phyloP scores from a whole-genome alignment of 92 coral and sea anemone species.

The Chrysogorgia sp. region DNA sequence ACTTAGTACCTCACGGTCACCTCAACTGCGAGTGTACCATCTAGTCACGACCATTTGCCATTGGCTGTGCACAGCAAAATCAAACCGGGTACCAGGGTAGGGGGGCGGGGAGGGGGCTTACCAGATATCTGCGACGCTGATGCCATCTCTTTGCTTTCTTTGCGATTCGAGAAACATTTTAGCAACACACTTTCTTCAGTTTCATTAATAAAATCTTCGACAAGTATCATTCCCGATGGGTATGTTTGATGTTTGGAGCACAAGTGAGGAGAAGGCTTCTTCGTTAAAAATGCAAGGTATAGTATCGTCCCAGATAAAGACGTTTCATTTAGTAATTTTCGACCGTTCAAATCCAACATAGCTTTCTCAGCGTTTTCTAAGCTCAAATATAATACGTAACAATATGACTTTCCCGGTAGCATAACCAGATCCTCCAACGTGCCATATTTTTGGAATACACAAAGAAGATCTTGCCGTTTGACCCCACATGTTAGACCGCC shows the following conservation, averaged over 20 bases:
- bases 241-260: slow-evolving; percentile 24
- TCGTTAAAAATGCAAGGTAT: slow-evolving; percentile 70
- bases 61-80: no score
- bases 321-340: slow-evolving; percentile 57
- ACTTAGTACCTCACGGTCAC: no score
- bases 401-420: slow-evolving; percentile 89
- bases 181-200: slow-evolving; percentile 72
- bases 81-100: no score
- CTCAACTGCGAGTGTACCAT: no score
- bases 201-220: slow-evolving; percentile 74
- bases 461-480: slow-evolving; percentile 65
- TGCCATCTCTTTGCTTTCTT: slow-evolving; percentile 1
- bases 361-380: slow-evolving; percentile 73
- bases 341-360: slow-evolving; percentile 71
- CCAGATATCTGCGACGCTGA: not conserved
- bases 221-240: slow-evolving; percentile 78
- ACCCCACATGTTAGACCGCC: slow-evolving; percentile 96
- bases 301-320: slow-evolving; percentile 64
- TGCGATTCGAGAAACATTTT: slow-evolving; percentile 35
- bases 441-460: slow-evolving; percentile 75
- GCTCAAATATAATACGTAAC: slow-evolving; percentile 69
- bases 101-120: no score
- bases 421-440: slow-evolving; percentile 70
- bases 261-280: slow-evolving; percentile 69
- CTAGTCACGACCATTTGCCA: no score